Base-by-base conservation (phyloP, 2,888 invertebrate genomes). In the Cacoxenus indagator region DNA sequence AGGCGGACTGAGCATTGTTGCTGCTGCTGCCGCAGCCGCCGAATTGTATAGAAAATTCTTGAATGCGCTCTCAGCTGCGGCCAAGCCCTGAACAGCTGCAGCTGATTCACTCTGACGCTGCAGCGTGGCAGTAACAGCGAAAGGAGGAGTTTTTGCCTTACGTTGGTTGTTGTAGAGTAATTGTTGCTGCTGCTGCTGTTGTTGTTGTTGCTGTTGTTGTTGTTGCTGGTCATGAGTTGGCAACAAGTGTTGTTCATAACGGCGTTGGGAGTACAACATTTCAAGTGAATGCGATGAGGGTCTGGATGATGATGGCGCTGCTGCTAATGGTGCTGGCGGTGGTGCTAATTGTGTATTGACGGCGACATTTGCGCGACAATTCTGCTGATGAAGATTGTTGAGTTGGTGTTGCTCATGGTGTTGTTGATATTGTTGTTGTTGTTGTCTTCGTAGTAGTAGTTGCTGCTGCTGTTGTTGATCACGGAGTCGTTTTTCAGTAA, bases 221-320 rank as follows among this genome's bases (percentile, higher is more conserved):
- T 48, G 51, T n/a, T 45, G 76, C 29, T 37, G 71, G 6, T 61
- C 73, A 19, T 64, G 70, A 71, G 55, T 67, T 57, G 67, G 73
- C 66, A n/a, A n/a, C n/a, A 73, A 71, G 31, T 70, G 43, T 45
- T 51, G 70, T 17, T 45, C 68, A 62, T 73, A 73, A 73, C 77
- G 85, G 80, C 77, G 84, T 76, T 85, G 87, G 87, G 87, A 87
- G 87, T 86, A 87, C 87, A 87, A 87, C 87, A 87, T 87, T 86
- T 87, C 86, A 75, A 81, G 76, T 72, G 77, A 81, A 78, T 76
- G 83, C 71, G 73, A 71, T 81, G 70, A 77, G 74, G 78, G 68
- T 72, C 62, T 19, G 37, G 29, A 48, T 67, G 59, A 19, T 66
- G 75, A 11, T 69, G 76, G 1, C 64, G 73, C 0, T 74, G 73